A percentile compares a stretch with the other conserved stretches of the same genome.
Evolutionary conservation across 2,113 vertebrate species (phyloP).

Genomic region (Mystacornis crossleyi): DNA sequence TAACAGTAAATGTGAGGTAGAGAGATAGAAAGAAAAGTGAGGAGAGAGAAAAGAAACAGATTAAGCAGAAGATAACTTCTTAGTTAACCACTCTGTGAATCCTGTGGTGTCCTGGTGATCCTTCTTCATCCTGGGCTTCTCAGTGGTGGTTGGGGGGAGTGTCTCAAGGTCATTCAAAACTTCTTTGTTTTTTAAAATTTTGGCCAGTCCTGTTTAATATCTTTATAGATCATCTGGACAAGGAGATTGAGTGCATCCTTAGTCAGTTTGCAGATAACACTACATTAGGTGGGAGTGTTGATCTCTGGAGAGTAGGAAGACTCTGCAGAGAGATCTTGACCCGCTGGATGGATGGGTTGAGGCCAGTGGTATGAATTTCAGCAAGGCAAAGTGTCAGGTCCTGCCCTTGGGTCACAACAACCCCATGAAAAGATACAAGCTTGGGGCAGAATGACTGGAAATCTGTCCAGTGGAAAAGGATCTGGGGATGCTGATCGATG

Average conservation of each 20-base stretch:
- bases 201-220: not conserved
- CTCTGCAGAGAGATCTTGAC: not conserved
- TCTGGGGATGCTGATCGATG: not conserved
- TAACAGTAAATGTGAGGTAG: not conserved
- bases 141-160: not conserved
- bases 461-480: not conserved
- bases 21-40: not conserved
- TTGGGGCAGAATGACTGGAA: not conserved
- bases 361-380: not conserved
- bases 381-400: not conserved
- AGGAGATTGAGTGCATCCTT: not conserved
- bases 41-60: not conserved
- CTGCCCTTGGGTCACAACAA: not conserved
- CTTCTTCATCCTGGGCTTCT: not conserved
- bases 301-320: not conserved
- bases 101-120: not conserved
- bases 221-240: not conserved
- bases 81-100: not conserved
- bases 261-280: not conserved
- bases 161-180: not conserved
- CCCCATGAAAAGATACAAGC: not conserved
- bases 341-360: not conserved
- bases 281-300: not conserved
- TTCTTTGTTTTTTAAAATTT: not conserved
- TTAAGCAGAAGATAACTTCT: not conserved